Evolutionary conservation across 2,113 vertebrate genomes (phyloP).

Genomic region (Calyptommatus sinebrachiatus): DNA sequence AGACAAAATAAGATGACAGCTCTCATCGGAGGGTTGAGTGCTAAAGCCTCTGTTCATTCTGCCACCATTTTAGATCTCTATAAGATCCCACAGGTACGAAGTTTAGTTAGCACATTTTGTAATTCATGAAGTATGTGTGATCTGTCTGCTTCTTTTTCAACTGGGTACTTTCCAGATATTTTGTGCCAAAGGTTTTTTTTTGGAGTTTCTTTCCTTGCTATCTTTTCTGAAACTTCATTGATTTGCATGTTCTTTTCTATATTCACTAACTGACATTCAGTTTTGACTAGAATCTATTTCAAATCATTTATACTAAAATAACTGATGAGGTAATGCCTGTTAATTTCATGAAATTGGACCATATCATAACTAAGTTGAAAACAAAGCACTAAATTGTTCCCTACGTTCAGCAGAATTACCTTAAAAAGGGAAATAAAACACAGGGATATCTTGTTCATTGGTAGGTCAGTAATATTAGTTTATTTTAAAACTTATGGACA

Average conservation of each 20-base stretch:
- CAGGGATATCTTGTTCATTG: background rate
- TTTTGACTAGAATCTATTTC: background rate
- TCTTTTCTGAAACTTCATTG: background rate
- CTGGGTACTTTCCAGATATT: no score
- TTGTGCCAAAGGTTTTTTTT: no score
- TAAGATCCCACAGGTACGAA: constrained; percentile 15
- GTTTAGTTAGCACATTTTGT: background rate
- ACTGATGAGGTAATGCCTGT: background rate
- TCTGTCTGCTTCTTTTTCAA: no score
- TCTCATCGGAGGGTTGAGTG: background rate
- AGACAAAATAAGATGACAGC: background rate
- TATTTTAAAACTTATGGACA: no score
- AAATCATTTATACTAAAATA: background rate
- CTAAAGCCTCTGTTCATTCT: background rate
- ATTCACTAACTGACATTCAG: background rate
- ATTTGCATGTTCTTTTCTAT: background rate
- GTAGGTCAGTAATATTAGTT: no score
- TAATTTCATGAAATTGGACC: background rate
- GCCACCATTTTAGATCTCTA: constrained; percentile 3
- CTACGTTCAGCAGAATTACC: background rate
- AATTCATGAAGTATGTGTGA: background rate
- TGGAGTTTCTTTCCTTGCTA: no score
- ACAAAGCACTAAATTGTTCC: no score
- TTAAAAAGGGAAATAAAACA: background rate
- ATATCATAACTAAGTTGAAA: background rate